Evolutionary conservation across 2,113 vertebrate genomes (phyloP), one percentile per base, ranked within the genome.

Genomic region (Centrocercus urophasianus): DNA sequence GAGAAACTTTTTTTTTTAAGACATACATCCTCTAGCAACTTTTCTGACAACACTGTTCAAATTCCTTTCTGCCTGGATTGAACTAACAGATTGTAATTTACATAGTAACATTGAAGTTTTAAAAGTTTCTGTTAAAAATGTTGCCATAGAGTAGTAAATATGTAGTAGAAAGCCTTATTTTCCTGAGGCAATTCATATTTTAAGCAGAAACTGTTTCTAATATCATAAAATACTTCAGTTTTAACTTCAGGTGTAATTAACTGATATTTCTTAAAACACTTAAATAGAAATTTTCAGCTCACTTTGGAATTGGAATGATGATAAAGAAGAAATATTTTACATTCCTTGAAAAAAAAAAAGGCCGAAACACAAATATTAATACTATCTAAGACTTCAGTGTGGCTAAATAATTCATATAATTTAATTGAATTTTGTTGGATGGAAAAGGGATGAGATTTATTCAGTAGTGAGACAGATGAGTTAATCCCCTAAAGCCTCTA

Each of bases 1-100:
- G 89, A 95, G 88, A 95, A 93, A 95, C 16, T 93, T 82, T 72
- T 96, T 96, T 96, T 59, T 91, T 66, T 88, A 95, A 95, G 54
- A 61, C 71, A 91, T 74, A 95, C 95, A 96, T 94, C 74, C 79
- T 86, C n/a, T 47, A 77, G 65, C 65, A 95, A 91, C 71, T 82
- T 66, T 83, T 92, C 81, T 12, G 45, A 64, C 64, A 73, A 64
- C 61, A 73, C 27, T 77, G 80, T 83, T 89, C 64, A 89, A 75
- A 93, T 28, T 70, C 36, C 72, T 96, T 96, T 79, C 77, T 95
- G 93, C 89, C 66, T 70, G 43, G 21, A 6, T 32, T 96, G 83
- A 91, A 90, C 66, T 61, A 93, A 71, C 64, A 95, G 88, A 92
- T 77, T 80, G 80, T 70, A 93, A 95, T 93, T 97, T 95, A 93